Evolutionary conservation across 2,113 vertebrate species (phyloP).

Genomic region (Sphyrna mokarran): DNA sequence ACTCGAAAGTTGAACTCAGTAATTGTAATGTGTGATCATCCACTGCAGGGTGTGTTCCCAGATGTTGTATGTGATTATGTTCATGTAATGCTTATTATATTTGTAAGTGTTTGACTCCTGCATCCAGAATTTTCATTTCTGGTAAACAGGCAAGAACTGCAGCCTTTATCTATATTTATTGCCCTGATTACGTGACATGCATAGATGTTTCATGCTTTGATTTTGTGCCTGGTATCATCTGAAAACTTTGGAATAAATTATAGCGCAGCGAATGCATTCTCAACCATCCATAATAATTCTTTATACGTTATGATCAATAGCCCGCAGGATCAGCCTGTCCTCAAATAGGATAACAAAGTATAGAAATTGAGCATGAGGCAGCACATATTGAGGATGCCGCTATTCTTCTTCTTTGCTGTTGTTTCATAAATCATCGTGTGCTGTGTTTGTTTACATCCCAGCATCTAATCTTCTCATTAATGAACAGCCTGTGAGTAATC

Average conservation of each 20-base stretch:
- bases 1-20: not conserved
- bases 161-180: not conserved
- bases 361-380: not conserved
- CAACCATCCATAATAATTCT: not conserved
- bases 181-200: not conserved
- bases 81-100: not conserved
- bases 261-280: not conserved
- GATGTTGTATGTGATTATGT: not conserved
- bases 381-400: not conserved
- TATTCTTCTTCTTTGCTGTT: not conserved
- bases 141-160: not conserved
- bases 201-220: not conserved
- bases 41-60: not conserved
- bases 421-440: not conserved
- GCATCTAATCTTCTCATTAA: not conserved
- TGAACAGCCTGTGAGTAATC: not conserved
- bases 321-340: not conserved
- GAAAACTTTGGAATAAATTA: not conserved
- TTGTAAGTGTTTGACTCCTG: not conserved
- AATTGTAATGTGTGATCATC: not conserved
- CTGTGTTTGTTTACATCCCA: not conserved
- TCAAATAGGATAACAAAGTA: not conserved
- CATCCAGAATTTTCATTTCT: not conserved
- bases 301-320: not conserved
- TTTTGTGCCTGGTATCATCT: conserved; percentile 1